A percentile compares a stretch with the other conserved stretches of the same genome.
Conservation (phyloP, 2,888 invertebrate species). For the Macaria notata region DNA sequence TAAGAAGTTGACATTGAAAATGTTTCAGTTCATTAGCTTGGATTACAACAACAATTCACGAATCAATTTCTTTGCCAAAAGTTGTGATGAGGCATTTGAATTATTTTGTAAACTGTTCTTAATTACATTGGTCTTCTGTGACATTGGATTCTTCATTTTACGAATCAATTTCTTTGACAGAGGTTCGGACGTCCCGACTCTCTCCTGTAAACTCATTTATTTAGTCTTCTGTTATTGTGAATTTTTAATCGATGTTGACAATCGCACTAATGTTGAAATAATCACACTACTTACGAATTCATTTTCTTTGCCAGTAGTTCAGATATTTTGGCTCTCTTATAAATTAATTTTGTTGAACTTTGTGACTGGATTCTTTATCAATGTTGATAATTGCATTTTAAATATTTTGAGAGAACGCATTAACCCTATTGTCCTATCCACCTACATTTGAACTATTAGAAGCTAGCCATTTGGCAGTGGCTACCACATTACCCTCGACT, state of each 20-base stretch:
- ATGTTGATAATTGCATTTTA: conserved; percentile 28
- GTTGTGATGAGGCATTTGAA: conserved; percentile 16
- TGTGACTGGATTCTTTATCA: conserved; percentile 1
- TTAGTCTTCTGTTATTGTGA: conserved; percentile 4
- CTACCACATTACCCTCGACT: conserved; percentile 39
- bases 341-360: no score
- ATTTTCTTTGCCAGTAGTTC: no score
- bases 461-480: conserved; percentile 45
- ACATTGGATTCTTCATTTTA: conserved; percentile 5
- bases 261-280: no score
- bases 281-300: no score
- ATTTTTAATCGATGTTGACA: conserved; percentile 1
- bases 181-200: conserved; percentile 16
- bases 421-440: conserved; percentile 37
- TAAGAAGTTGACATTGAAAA: conserved; percentile 12
- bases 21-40: conserved; percentile 10
- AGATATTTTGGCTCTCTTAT: no score
- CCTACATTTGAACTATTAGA: conserved; percentile 30
- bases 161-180: conserved; percentile 15
- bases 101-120: not conserved
- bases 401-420: conserved; percentile 33
- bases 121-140: conserved; percentile 16
- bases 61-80: conserved; percentile 17
- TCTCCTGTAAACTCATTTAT: conserved; percentile 10
- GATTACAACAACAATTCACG: not conserved